Evolutionary conservation across 2,888 invertebrate genomes (phyloP), one percentile per base, ranked within the genome.

Genomic region (Dynastes tityus): DNA sequence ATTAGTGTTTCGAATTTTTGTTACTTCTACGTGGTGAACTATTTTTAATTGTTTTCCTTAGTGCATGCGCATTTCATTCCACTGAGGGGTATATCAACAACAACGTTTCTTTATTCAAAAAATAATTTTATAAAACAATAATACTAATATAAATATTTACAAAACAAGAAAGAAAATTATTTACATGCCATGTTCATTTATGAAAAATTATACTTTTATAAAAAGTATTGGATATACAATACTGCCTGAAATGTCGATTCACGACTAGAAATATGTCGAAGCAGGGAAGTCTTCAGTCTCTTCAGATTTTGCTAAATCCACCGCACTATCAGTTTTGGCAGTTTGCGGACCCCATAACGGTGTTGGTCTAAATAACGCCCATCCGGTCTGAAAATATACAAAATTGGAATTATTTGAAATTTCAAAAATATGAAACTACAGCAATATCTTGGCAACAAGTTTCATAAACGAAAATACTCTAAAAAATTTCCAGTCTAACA

Each of bases 321-420:
- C 76, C 63, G 75, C 64, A 75, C 85, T 85, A 16, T 85, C 84
- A 9, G 83, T 81, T 78, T 81, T 83, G 1, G 83, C 82, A 0
- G 89, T 89, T 82, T 87, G 87, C 29, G 91, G 90, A 68, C 89
- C 89, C 92, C 92, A 92, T 0, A 86, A 85, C n/a, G 84, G 81
- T 0, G 91, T 91, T 37, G 91, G 90, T 29, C 87, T 87, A 80
- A 92, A 90, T 63, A 92, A 86, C 4, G 88, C 89, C 84, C 87
- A 89, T n/a, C 91, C 90, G 76, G 89, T 88, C 92, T 92, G 87
- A 53, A 87, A 45, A 2, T 45, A 45, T 11, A 45, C 45, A 45
- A 45, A 8, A 11, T 11, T 11, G 8, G 11, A 45, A 45, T 45
- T 45, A 45, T 11, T 11, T 22, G 22, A 22, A 22, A 22, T 22